Conservation (phyloP, 2,888 invertebrate genomes). For the Notocelia uddmanniana region DNA sequence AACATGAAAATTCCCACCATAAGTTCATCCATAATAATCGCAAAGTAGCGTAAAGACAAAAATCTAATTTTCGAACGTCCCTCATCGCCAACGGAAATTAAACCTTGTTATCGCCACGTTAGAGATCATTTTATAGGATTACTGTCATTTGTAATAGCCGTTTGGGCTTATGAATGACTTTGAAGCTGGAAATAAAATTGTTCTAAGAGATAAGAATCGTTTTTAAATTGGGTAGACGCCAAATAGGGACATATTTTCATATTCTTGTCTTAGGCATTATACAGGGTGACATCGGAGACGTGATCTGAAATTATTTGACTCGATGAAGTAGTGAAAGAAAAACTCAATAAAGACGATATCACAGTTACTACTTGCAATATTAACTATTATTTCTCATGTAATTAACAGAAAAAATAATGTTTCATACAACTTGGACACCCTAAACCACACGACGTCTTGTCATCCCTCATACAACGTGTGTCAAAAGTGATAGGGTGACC, state of each 20-base stretch:
- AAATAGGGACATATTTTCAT: neutral
- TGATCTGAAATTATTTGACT: no score
- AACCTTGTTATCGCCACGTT: constrained; percentile 33
- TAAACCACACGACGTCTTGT: no score
- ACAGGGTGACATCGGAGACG: no score
- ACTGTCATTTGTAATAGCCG: constrained; percentile 34
- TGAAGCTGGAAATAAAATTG: constrained; percentile 17
- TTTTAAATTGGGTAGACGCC: constrained; percentile 19
- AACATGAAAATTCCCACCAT: constrained; percentile 19
- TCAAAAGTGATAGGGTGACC: no score
- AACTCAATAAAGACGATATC: no score
- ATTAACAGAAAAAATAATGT: no score
- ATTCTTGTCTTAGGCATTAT: neutral
- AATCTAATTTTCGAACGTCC: constrained; percentile 38
- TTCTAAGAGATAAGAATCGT: constrained; percentile 26
- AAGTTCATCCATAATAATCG: constrained; percentile 10
- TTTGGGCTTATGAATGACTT: constrained; percentile 33
- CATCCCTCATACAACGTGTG: no score
- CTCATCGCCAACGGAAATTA: constrained; percentile 34
- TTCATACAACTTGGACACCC: no score
- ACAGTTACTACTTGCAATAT: no score
- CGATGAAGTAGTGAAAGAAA: no score
- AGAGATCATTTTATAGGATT: constrained; percentile 31
- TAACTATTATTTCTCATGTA: no score
- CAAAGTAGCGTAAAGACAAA: constrained; percentile 25